A percentile compares a stretch with the other conserved stretches of the same genome.
Evolutionary conservation across 2,888 invertebrate species (phyloP).

Genomic region (Andrena haemorrhoa): DNA sequence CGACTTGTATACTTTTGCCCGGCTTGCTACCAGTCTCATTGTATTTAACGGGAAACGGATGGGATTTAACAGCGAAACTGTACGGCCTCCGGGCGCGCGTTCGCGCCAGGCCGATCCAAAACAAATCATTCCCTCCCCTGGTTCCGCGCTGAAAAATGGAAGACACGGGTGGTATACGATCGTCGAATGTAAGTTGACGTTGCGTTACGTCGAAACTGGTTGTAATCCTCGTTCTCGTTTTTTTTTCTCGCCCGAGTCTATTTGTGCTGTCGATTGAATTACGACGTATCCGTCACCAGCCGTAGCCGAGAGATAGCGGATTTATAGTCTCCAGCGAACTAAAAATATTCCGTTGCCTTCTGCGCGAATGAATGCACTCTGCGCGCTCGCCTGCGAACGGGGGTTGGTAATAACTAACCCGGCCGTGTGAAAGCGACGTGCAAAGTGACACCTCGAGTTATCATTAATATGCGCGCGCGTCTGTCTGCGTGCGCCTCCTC

Average conservation of each 20-base stretch:
- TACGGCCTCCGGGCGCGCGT: not conserved
- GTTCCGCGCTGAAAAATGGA: constrained; percentile 46
- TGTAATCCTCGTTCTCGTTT: constrained; percentile 54
- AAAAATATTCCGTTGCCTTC: constrained; percentile 79
- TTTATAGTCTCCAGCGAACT: constrained; percentile 77
- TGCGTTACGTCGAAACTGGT: constrained; percentile 49
- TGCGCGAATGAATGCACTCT: constrained; percentile 74
- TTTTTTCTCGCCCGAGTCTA: constrained; percentile 45
- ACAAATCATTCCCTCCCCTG: constrained; percentile 48
- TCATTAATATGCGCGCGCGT: constrained; percentile 52
- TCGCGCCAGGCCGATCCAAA: constrained; percentile 5
- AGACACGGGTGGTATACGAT: constrained; percentile 36
- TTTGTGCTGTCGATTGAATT: constrained; percentile 79
- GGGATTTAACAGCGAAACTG: not conserved
- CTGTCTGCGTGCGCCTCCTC: constrained; percentile 21
- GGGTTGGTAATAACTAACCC: constrained; percentile 75
- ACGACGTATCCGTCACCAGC: constrained; percentile 75
- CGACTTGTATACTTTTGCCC: not conserved
- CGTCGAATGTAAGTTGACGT: constrained; percentile 59
- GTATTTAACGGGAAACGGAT: not conserved
- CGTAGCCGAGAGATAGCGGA: constrained; percentile 75
- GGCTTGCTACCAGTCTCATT: not conserved
- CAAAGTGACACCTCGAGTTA: constrained; percentile 70
- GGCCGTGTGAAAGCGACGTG: constrained; percentile 73
- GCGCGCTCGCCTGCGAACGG: constrained; percentile 35